Conservation (phyloP, 2,888 invertebrate species). For the Melanchra persicariae region DNA sequence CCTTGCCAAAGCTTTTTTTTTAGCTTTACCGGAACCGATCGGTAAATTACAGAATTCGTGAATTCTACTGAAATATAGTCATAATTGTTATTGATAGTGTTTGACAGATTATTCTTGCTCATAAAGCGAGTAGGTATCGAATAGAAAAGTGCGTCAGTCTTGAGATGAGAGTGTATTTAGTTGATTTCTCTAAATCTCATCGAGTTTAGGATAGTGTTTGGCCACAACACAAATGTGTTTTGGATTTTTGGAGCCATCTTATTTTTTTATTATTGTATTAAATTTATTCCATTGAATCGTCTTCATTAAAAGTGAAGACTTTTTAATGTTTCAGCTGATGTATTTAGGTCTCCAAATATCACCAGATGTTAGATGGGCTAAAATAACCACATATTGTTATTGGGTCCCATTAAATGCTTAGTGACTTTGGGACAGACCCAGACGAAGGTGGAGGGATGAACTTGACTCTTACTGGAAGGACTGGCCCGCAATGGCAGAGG, state of each 20-base stretch:
- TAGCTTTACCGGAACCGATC: no score
- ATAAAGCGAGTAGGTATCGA: neutral
- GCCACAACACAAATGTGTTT: neutral
- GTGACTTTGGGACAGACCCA: no score
- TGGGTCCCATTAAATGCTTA: no score
- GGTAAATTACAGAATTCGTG: neutral
- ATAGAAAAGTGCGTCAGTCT: neutral
- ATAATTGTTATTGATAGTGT: constrained; percentile 1
- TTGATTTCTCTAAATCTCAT: constrained; percentile 4
- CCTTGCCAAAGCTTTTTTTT: no score
- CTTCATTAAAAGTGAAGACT: neutral
- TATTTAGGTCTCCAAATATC: neutral
- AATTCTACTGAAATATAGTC: constrained; percentile 1
- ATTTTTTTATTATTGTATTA: neutral
- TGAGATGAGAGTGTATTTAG: constrained; percentile 1
- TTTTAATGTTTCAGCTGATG: neutral
- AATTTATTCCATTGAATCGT: neutral
- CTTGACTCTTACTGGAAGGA: no score
- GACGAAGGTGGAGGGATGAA: no score
- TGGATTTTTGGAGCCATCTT: neutral
- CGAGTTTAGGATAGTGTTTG: neutral
- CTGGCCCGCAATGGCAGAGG: no score
- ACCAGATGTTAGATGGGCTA: neutral
- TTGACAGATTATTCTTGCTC: constrained; percentile 2
- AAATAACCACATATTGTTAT: no score